A percentile compares a stretch with the other conserved stretches of the same genome.
phyloP scores from a whole-genome alignment of 2,888 invertebrate species.

The Philopedon plagiatum region DNA sequence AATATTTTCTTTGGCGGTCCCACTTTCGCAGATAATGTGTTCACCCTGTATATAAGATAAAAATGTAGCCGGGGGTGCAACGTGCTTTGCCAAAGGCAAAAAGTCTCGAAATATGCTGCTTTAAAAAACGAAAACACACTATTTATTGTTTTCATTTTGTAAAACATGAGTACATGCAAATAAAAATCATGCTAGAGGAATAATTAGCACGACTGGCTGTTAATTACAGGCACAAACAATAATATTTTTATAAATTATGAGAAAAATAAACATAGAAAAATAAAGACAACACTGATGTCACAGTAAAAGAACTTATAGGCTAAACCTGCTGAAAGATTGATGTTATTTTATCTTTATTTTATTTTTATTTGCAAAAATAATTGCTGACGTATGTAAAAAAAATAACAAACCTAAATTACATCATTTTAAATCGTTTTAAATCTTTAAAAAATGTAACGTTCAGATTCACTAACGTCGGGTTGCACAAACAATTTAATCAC shows the following conservation, averaged over 20 bases:
- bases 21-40: too few species aligned
- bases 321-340: constrained; percentile 2
- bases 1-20: too few species aligned
- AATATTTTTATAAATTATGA: not conserved
- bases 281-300: constrained; percentile 6
- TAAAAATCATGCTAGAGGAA: not conserved
- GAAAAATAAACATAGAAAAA: constrained; percentile 1
- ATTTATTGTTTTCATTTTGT: too few species aligned
- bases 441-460: too few species aligned
- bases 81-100: too few species aligned
- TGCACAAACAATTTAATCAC: too few species aligned
- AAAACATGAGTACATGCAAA: too few species aligned
- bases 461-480: too few species aligned
- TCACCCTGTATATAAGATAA: too few species aligned
- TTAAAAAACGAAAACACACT: too few species aligned
- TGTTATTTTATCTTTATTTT: not conserved
- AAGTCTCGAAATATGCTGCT: not conserved
- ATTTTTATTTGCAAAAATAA: constrained; percentile 1
- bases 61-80: too few species aligned
- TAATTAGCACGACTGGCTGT: not conserved
- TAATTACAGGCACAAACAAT: not conserved
- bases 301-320: not conserved
- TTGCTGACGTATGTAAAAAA: not conserved
- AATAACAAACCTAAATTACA: not conserved
- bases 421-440: too few species aligned